phyloP scores from a whole-genome alignment of 1,140 invertebrate genomes.

The Pseudomyrmex concolor region DNA sequence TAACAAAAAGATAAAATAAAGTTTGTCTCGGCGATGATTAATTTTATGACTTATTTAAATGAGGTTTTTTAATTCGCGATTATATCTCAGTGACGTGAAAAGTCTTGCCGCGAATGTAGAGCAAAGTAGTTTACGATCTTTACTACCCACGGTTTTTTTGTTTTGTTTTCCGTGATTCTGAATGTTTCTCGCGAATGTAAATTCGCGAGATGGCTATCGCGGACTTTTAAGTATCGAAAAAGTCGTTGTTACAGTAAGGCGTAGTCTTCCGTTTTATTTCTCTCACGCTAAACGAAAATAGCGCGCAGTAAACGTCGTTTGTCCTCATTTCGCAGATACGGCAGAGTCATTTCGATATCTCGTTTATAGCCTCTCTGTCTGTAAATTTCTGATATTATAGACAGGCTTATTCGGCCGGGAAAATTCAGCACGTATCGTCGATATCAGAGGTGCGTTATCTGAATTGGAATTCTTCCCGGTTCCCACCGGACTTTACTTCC shows the following conservation, averaged over 20 bases:
- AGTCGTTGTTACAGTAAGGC: conserved; percentile 29
- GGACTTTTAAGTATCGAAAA: conserved; percentile 48
- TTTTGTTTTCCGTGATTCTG: conserved; percentile 12
- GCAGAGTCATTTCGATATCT: conserved; percentile 40
- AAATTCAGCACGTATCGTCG: conserved; percentile 57
- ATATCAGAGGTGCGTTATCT: conserved; percentile 56
- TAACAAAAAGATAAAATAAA: conserved; percentile 46
- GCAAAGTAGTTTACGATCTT: too few relatives aligned
- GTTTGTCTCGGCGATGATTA: neutral
- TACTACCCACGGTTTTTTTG: too few relatives aligned
- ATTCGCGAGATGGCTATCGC: conserved; percentile 62
- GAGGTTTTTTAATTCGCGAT: too few relatives aligned
- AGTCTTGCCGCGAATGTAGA: too few relatives aligned
- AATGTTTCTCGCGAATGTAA: conserved; percentile 69
- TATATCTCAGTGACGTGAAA: too few relatives aligned
- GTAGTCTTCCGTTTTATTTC: conserved; percentile 41
- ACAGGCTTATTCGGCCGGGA: conserved; percentile 41
- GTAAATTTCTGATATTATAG: conserved; percentile 58
- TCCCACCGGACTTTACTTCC: conserved; percentile 49
- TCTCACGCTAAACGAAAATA: conserved; percentile 47
- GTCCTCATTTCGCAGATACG: conserved; percentile 37
- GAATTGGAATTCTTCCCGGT: conserved; percentile 61
- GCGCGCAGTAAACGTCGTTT: conserved; percentile 47
- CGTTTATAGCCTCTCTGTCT: conserved; percentile 36
- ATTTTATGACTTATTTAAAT: too few relatives aligned